These are phyloP conservation scores for Rhipidura dahli DNA, from an alignment of 2,113 vertebrate genomes.

Conservation along the genomic window DNA sequence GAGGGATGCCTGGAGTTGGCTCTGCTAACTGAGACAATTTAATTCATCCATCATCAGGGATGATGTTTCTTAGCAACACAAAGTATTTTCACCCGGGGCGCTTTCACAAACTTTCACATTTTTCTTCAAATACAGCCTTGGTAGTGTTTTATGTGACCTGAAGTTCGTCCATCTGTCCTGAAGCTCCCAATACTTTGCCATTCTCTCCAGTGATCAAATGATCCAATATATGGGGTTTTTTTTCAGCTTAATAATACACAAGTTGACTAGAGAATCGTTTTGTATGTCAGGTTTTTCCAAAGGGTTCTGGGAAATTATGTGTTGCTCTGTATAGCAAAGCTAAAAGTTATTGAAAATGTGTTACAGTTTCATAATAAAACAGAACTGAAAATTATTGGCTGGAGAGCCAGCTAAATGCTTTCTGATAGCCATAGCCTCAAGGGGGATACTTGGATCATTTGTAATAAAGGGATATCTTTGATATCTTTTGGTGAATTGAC, in stretches of 20 bases:
- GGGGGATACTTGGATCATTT: conserved; percentile 66
- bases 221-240: neutral
- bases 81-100: conserved; percentile 50
- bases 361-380: conserved; percentile 69
- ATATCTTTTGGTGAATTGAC: conserved; percentile 69
- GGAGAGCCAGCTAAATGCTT: conserved; percentile 66
- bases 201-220: conserved; percentile 56
- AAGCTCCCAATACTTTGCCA: conserved; percentile 56
- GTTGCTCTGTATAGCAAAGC: conserved; percentile 58
- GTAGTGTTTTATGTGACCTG: conserved; percentile 62
- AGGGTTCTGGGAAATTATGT: conserved; percentile 68
- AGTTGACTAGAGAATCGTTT: conserved; percentile 68
- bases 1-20: conserved; percentile 59
- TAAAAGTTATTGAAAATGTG: conserved; percentile 73
- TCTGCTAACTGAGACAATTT: conserved; percentile 63
- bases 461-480: conserved; percentile 63
- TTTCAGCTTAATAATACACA: conserved; percentile 55
- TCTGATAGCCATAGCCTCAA: conserved; percentile 63
- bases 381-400: conserved; percentile 60
- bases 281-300: conserved; percentile 64
- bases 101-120: conserved; percentile 59
- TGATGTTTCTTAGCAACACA: conserved; percentile 71
- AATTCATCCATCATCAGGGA: conserved; percentile 62
- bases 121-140: conserved; percentile 64
- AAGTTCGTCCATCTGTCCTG: conserved; percentile 71